Evolutionary conservation across 2,888 invertebrate species (phyloP), one percentile per base, ranked within the genome.

Genomic region (Limnephilus auricula): DNA sequence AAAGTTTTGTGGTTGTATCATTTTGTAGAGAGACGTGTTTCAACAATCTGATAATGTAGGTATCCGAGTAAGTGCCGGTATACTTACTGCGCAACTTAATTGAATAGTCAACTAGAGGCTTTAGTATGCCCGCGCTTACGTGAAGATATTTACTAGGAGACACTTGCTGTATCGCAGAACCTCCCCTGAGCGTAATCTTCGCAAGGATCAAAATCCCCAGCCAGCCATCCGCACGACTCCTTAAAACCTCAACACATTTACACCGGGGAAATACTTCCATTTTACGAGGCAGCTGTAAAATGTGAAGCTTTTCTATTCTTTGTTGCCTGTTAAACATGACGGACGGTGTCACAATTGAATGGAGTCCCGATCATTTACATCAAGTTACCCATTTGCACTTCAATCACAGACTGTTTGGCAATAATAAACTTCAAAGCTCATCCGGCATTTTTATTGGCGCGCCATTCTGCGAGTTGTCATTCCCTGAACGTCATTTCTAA

Each of bases 41-140:
- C 65, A 65, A 65, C 65, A 65, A 65, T 65, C 80, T 80, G 80
- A 80, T 80, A 32, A 32, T 31, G 80, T 80, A 80, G 15, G 80
- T 80, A 80, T 32, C 65, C 65, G 65, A 65, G 65, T 65, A 65
- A 65, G 65, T 65, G 65, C 25, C 65, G 65, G 65, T 65, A 65
- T 65, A n/a, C 65, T 65, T n/a, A 32, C 82, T 30, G 37, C 84
- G 40, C 30, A 40, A 85, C 84, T 50, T 65, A 86, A 86, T 86
- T 86, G 86, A 86, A 86, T 86, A 86, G 86, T 86, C 86, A 65
- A 86, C 86, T 65, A 65, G 86, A 65, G 65, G 86, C 86, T 65
- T 31, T 85, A 85, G 5, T 40, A n/a, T 40, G 45, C 30, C 34
- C 82, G 82, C 25, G 82, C 37, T 85, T 40, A 40, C 30, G 84